Conservation (phyloP, 2,888 invertebrate species). For the Nasonovia ribisnigri region DNA sequence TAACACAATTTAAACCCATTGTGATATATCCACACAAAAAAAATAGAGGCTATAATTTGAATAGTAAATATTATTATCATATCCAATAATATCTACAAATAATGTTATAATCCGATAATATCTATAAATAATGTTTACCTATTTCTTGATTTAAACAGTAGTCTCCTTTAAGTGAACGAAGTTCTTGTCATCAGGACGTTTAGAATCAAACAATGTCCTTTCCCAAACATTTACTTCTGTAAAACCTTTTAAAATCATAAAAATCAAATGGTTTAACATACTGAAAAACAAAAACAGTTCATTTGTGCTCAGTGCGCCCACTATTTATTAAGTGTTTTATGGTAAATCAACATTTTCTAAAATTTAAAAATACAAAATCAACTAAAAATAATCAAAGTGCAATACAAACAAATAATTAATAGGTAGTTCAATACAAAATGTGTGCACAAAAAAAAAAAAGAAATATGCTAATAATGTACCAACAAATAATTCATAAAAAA, state of each 20-base stretch:
- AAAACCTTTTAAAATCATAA: conserved; percentile 63
- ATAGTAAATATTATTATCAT: conserved; percentile 26
- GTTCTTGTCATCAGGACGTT: conserved; percentile 38
- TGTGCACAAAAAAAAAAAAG: conserved; percentile 31
- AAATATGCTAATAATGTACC: neutral
- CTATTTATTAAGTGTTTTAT: conserved; percentile 40
- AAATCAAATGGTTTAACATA: conserved; percentile 47
- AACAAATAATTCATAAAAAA: conserved; percentile 2
- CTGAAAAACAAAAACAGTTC: conserved; percentile 2
- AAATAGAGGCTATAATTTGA: too few relatives aligned
- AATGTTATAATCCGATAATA: conserved; percentile 16
- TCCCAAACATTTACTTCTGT: conserved; percentile 61
- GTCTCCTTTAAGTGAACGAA: conserved; percentile 62
- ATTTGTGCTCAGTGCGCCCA: conserved; percentile 44
- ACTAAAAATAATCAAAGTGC: conserved; percentile 50
- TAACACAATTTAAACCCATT: neutral
- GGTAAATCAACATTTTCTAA: conserved; percentile 25
- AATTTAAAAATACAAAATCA: conserved; percentile 31
- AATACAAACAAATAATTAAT: conserved; percentile 38
- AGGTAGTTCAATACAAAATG: conserved; percentile 7
- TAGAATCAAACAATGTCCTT: conserved; percentile 51
- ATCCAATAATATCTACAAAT: neutral
- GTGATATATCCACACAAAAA: neutral
- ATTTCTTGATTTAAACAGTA: conserved; percentile 55
- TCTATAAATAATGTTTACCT: conserved; percentile 38